phyloP scores from a whole-genome alignment of 2,797 vertebrate genomes.

The Channa striata region DNA sequence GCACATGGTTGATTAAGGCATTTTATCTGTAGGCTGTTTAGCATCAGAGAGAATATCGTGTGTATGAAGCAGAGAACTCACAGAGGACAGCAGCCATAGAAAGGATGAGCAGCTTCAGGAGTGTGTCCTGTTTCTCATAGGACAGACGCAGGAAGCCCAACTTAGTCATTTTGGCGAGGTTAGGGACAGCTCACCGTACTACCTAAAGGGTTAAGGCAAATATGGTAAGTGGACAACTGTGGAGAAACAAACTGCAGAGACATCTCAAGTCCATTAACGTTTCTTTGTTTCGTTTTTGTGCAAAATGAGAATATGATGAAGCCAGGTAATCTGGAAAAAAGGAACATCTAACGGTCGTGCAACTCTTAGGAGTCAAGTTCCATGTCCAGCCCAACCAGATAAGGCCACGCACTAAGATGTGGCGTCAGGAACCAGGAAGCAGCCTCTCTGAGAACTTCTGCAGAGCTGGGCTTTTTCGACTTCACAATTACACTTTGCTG shows the following conservation, averaged over 20 bases:
- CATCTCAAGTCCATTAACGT: too few relatives aligned
- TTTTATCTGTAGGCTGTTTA: rapidly evolving
- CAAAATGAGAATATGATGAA: neutral
- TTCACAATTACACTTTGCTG: neutral
- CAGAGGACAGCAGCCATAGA: constrained; percentile 98
- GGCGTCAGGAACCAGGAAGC: constrained; percentile 76
- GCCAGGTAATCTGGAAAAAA: neutral
- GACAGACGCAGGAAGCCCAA: constrained; percentile 96
- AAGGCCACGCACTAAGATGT: constrained; percentile 77
- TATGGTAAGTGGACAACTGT: neutral
- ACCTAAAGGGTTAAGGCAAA: constrained; percentile 71
- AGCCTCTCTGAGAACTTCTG: constrained; percentile 31
- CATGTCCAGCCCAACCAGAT: constrained; percentile 75
- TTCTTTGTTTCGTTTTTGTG: too few relatives aligned
- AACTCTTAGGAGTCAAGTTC: constrained; percentile 24
- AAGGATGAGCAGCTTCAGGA: constrained; percentile 98
- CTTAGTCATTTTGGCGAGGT: constrained; percentile 93
- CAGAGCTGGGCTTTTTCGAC: neutral
- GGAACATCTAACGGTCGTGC: neutral
- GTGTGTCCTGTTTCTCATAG: constrained; percentile 99
- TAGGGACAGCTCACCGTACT: constrained; percentile 75
- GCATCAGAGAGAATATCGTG: neutral
- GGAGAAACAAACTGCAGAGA: neutral
- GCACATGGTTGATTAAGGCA: neutral
- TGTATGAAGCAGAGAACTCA: constrained; percentile 80